Conservation (phyloP, 1,140 invertebrate species). For the Leguminivora glycinivorella region DNA sequence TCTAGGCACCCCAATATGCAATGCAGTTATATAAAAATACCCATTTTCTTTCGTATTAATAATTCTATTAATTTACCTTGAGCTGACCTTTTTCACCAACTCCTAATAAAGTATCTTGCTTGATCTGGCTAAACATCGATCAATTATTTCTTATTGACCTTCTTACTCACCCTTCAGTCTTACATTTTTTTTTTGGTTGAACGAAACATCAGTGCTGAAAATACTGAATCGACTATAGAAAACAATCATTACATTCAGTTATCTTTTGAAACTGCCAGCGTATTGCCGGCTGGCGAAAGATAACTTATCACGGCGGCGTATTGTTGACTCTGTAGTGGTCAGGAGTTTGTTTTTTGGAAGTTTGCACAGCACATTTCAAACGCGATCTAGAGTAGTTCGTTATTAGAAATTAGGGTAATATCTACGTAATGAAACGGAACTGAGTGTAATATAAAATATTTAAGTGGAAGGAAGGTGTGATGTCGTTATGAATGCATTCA, state of each 20-base stretch:
- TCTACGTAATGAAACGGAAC: too few species aligned
- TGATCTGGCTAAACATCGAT: too few species aligned
- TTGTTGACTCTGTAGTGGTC: constrained; percentile 25
- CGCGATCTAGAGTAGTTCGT: neutral
- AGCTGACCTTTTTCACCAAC: too few species aligned
- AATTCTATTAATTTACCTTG: too few species aligned
- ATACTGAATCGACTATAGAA: neutral
- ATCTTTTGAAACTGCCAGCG: constrained; percentile 15
- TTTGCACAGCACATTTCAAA: constrained; percentile 1
- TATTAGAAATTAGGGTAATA: too few species aligned
- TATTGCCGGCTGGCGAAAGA: constrained; percentile 22
- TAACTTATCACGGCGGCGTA: constrained; percentile 24
- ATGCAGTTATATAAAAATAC: too few species aligned
- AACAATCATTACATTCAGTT: constrained; percentile 20
- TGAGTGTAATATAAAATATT: too few species aligned
- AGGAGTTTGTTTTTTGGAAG: constrained; percentile 26
- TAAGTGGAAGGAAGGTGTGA: constrained; percentile 12
- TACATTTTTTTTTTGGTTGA: neutral
- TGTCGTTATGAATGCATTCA: constrained; percentile 19
- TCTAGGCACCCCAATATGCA: too few species aligned
- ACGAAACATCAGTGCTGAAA: neutral
- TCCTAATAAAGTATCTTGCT: too few species aligned
- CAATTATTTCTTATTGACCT: neutral
- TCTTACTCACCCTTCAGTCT: neutral
- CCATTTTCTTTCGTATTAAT: too few species aligned